Evolutionary conservation across 2,113 vertebrate species (phyloP).

Genomic region (Orycteropus afer): DNA sequence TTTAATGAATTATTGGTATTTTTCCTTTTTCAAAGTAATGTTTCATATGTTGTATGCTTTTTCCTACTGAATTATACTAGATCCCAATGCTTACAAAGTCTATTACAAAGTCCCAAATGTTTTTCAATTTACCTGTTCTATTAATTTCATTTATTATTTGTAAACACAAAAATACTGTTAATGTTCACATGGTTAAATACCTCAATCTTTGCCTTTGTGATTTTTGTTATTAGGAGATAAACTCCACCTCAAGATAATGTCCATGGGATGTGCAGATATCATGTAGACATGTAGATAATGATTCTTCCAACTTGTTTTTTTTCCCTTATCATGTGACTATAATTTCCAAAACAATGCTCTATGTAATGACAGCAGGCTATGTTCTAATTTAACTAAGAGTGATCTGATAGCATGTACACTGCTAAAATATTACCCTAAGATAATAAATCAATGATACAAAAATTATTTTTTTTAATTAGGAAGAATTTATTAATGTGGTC

Average conservation of each 20-base stretch:
- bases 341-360: not conserved
- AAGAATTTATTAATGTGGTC: not conserved
- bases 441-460: not conserved
- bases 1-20: not conserved
- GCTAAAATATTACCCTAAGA: not conserved
- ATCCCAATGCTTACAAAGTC: not conserved
- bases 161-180: constrained; percentile 23
- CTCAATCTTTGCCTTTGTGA: not conserved
- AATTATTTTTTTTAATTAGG: not conserved
- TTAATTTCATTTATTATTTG: not conserved
- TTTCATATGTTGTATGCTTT: not conserved
- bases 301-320: not conserved
- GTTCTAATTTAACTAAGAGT: not conserved
- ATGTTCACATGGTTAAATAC: not conserved
- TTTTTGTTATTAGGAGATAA: not conserved
- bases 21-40: not conserved
- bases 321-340: not conserved
- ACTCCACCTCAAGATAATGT: not conserved
- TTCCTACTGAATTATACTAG: not conserved
- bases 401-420: not conserved
- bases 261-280: not conserved
- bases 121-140: constrained; percentile 5
- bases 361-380: not conserved
- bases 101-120: not conserved
- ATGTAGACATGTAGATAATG: not conserved